Evolutionary conservation across 2,888 invertebrate species (phyloP).

Genomic region (Aleiodes leptofemur): DNA sequence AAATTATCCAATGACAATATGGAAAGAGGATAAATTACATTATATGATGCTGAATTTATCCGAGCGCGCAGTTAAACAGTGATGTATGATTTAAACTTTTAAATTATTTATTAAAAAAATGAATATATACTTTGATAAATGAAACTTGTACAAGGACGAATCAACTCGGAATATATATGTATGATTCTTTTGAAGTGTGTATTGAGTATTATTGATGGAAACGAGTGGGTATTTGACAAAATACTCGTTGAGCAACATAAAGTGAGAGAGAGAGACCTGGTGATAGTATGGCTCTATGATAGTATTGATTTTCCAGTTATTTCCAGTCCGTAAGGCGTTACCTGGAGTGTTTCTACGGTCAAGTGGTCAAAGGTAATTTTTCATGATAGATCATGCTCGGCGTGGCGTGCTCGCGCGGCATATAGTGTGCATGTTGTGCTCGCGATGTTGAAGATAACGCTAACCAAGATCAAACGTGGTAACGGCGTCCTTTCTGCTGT

Average conservation of each 20-base stretch:
- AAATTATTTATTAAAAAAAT: conserved; percentile 27
- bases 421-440: conserved; percentile 50
- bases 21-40: too few relatives aligned
- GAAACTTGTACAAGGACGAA: too few relatives aligned
- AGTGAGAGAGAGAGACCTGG: conserved; percentile 7
- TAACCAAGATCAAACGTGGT: conserved; percentile 73
- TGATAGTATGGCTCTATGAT: conserved; percentile 33
- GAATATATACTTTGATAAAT: background rate
- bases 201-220: too few relatives aligned
- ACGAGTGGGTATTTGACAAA: background rate
- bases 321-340: conserved; percentile 56
- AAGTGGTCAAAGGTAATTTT: conserved; percentile 75
- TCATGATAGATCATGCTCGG: conserved; percentile 74
- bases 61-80: background rate
- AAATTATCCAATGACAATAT: conserved; percentile 7
- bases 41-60: too few relatives aligned
- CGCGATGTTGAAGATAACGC: conserved; percentile 69
- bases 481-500: conserved; percentile 63
- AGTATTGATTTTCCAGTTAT: conserved; percentile 55
- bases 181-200: background rate
- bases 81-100: conserved; percentile 27
- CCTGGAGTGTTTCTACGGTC: conserved; percentile 64
- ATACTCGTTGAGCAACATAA: conserved; percentile 1
- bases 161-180: background rate
- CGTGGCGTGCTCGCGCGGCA: conserved; percentile 60